Base-by-base conservation (phyloP, 2,797 vertebrate species). In the Sciurus vulgaris region DNA sequence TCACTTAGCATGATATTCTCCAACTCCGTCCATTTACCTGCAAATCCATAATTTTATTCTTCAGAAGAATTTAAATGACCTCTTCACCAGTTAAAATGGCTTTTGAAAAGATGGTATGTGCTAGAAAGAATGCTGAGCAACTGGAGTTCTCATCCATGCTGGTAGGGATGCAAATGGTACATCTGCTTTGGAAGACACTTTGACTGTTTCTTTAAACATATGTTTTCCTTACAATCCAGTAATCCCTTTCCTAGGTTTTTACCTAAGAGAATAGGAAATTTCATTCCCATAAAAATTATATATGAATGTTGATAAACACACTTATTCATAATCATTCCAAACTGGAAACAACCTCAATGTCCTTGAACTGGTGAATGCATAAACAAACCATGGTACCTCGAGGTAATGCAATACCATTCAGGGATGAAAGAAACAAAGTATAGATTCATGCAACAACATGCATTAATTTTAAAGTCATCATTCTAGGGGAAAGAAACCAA, bases 401-500 rank as follows among this genome's bases (percentile, higher is more conserved):
- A 5, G 3, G 61, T 77, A 51, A 73, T 7, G 70, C 49, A 77
- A 63, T n/a, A 54, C 26, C 51, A 59, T n/a, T 91, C n/a, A 78
- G 30, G 7, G 79, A 47, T 59, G 20, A 76, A 85, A 82, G 44
- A 30, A 82, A 51, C 35, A 92, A 85, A 84, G 63, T 54, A 89
- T 47, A n/a, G 28, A 44, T 86, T 86, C 33, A 30, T 14, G 11
- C 38, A 65, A 65, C 2, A 73, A 24, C 13, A 5, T 59, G 54
- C 63, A 76, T 44, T 14, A 69, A 69, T 79, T 91, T 93, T 88
- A 86, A 69, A 73, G 51, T 41, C 13, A 59, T 82, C 30, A 35
- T 44, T 88, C 3, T 61, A 76, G 92, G 88, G 44, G 33, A 87
- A 84, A 95, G 49, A 87, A 85, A 54, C 81, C 96, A 90, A 54